Conservation (phyloP, 2,113 vertebrate species). For the Monarcha castaneiventris region DNA sequence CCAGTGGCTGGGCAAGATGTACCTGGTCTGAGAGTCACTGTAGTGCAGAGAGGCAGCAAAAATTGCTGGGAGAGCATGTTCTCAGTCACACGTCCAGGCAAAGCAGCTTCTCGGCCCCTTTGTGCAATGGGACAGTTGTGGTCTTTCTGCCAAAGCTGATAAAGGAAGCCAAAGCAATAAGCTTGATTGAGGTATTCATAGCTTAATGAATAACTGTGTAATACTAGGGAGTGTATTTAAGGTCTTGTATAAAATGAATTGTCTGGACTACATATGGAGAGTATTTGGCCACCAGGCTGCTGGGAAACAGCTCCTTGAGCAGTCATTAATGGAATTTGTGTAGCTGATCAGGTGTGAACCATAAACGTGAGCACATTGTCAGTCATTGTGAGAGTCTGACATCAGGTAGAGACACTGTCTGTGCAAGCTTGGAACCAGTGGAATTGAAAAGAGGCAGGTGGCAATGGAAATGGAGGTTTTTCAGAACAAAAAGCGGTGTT, state of each 20-base stretch:
- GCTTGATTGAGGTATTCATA: neutral
- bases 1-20: neutral
- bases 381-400: neutral
- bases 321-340: neutral
- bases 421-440: neutral
- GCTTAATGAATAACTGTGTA: neutral
- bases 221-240: neutral
- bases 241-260: neutral
- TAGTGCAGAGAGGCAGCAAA: neutral
- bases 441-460: fast-evolving
- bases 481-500: neutral
- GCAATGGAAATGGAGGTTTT: neutral
- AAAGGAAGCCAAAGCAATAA: neutral
- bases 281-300: neutral
- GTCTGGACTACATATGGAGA: neutral
- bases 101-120: neutral
- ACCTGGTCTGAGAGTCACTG: neutral
- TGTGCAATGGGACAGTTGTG: neutral
- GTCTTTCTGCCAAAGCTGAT: neutral
- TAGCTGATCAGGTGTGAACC: neutral
- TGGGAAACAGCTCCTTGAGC: neutral
- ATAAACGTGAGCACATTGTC: neutral
- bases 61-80: neutral
- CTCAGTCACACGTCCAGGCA: neutral
- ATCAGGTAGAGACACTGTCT: neutral